Conservation (phyloP, 1,140 invertebrate genomes). For the Cryptotermes secundus region DNA sequence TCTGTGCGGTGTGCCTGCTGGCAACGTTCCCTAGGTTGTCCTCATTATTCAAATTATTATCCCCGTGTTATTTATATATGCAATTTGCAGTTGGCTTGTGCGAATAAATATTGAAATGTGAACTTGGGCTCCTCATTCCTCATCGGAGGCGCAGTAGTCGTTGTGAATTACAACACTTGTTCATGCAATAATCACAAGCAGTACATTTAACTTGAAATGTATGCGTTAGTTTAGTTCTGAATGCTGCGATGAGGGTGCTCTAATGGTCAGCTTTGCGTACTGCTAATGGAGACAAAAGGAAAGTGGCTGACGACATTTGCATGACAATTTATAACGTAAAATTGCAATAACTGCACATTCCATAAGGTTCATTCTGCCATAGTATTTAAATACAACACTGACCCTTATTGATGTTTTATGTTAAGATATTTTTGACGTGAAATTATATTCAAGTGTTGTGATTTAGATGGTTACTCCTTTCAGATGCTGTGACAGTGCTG, state of each 20-base stretch:
- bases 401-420: neutral
- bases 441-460: neutral
- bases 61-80: neutral
- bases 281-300: neutral
- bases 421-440: neutral
- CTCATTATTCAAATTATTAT: neutral
- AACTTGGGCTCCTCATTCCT: neutral
- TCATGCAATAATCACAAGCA: neutral
- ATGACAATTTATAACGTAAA: neutral
- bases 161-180: neutral
- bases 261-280: neutral
- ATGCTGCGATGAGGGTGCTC: neutral
- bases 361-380: neutral
- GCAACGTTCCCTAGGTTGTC: neutral
- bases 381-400: neutral
- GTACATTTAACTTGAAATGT: slow-evolving; percentile 20
- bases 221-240: slow-evolving; percentile 3
- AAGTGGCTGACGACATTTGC: slow-evolving; percentile 10
- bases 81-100: neutral
- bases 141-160: neutral
- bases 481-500: neutral
- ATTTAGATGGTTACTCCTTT: neutral
- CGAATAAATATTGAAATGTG: neutral
- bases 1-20: neutral
- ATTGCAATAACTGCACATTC: neutral